Conservation (phyloP, 2,888 invertebrate genomes). For the Oxystoma pomonae region DNA sequence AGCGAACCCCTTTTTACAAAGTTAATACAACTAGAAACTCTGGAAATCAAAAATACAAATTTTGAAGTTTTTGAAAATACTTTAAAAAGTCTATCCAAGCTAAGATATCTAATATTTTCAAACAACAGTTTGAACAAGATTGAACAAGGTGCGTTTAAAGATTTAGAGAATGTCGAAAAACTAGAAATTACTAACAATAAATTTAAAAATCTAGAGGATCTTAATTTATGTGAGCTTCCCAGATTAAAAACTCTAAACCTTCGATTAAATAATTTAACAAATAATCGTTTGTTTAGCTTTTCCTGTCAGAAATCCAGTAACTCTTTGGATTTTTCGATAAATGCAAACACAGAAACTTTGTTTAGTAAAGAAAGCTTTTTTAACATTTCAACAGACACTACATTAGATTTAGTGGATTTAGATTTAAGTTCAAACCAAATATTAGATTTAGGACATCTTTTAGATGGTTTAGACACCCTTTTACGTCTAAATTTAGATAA, state of each 20-base stretch:
- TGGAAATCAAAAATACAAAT: slow-evolving; percentile 28
- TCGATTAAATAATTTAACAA: slow-evolving; percentile 24
- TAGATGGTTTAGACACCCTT: slow-evolving; percentile 25
- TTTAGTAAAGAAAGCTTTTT: slow-evolving; percentile 15
- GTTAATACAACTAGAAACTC: slow-evolving; percentile 29
- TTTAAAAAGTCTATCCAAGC: slow-evolving; percentile 25
- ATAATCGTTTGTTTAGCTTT: slow-evolving; percentile 20
- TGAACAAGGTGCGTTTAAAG: slow-evolving; percentile 24
- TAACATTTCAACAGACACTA: slow-evolving; percentile 5
- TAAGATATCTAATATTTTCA: slow-evolving; percentile 31
- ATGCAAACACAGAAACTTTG: slow-evolving; percentile 9
- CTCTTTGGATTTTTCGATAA: slow-evolving; percentile 20
- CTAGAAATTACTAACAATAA: slow-evolving; percentile 31
- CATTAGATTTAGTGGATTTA: slow-evolving; percentile 26
- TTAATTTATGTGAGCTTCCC: slow-evolving; percentile 33
- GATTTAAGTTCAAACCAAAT: slow-evolving; percentile 36
- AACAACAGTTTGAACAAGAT: slow-evolving; percentile 31
- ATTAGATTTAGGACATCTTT: slow-evolving; percentile 22
- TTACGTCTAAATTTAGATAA: slow-evolving; percentile 27
- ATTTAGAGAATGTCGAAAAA: slow-evolving; percentile 24
- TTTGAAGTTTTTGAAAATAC: slow-evolving; percentile 25
- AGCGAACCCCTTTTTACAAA: slow-evolving; percentile 27
- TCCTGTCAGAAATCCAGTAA: slow-evolving; percentile 19
- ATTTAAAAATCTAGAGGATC: slow-evolving; percentile 26
- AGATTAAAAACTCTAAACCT: slow-evolving; percentile 29